Conservation (phyloP, 2,888 invertebrate genomes). For the Scaptomyza caliginosa region DNA sequence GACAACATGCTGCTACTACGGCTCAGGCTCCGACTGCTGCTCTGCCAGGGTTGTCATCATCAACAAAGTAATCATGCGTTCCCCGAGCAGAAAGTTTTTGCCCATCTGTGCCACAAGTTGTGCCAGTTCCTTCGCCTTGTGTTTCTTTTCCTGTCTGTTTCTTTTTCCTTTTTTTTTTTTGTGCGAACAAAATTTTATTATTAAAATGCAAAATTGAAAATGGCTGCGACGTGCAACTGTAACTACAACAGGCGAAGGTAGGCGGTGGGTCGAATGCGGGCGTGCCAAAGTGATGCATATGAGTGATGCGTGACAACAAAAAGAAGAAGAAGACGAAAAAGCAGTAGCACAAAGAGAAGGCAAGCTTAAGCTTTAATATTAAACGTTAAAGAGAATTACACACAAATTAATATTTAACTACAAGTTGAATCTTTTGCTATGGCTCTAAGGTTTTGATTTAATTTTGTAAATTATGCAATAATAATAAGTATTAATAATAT, state of each 20-base stretch:
- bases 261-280: slow-evolving; percentile 5
- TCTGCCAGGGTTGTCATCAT: slow-evolving; percentile 73
- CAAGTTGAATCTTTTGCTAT: slow-evolving; percentile 9
- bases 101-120: slow-evolving; percentile 60
- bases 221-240: slow-evolving; percentile 64
- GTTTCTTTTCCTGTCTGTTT: slow-evolving; percentile 42
- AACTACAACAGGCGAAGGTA: background rate
- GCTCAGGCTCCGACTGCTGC: background rate
- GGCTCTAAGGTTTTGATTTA: slow-evolving; percentile 57
- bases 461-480: slow-evolving; percentile 62
- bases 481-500: no score
- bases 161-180: slow-evolving; percentile 7
- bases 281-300: slow-evolving; percentile 50
- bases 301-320: slow-evolving; percentile 70
- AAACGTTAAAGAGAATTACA: slow-evolving; percentile 23
- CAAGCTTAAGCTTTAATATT: slow-evolving; percentile 59
- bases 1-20: slow-evolving; percentile 6
- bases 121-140: slow-evolving; percentile 22
- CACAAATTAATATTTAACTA: background rate
- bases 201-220: slow-evolving; percentile 80
- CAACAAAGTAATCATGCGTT: slow-evolving; percentile 76
- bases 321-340: slow-evolving; percentile 13
- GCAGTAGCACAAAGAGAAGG: slow-evolving; percentile 1
- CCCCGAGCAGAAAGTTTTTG: slow-evolving; percentile 57
- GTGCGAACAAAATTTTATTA: slow-evolving; percentile 74